These are phyloP conservation scores for Brachyptera putata DNA, from an alignment of 2,888 invertebrate genomes.

Conservation along the genomic window DNA sequence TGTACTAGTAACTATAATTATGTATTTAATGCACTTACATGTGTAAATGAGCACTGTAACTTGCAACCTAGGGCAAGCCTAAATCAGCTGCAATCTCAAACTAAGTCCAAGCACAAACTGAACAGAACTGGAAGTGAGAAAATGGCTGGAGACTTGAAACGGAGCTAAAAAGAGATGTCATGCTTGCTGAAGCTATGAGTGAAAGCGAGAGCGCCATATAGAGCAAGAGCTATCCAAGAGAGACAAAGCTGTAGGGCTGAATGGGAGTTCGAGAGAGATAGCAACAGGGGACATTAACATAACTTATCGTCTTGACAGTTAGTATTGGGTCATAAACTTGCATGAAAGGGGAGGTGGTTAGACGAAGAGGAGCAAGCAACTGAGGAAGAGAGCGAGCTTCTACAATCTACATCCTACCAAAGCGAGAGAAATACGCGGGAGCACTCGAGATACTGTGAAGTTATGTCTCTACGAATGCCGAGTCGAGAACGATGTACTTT, in stretches of 20 bases:
- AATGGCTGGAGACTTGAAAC: slow-evolving; percentile 11
- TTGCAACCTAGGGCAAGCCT: too few relatives aligned
- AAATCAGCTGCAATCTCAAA: slow-evolving; percentile 5
- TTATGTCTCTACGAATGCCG: too few relatives aligned
- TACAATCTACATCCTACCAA: too few relatives aligned
- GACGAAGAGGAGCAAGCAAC: too few relatives aligned
- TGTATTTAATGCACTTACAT: too few relatives aligned
- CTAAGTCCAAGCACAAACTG: slow-evolving; percentile 23
- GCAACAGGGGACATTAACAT: slow-evolving; percentile 46
- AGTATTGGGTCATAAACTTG: slow-evolving; percentile 35
- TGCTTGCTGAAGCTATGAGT: neutral
- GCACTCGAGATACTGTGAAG: too few relatives aligned
- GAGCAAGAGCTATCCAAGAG: slow-evolving; percentile 19
- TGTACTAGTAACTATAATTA: too few relatives aligned
- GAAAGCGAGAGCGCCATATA: neutral
- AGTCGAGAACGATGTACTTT: too few relatives aligned
- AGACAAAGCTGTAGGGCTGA: slow-evolving; percentile 9
- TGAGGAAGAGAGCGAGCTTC: too few relatives aligned
- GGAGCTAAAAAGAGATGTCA: slow-evolving; percentile 4
- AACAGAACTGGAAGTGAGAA: slow-evolving; percentile 20
- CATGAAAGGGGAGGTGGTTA: slow-evolving; percentile 20
- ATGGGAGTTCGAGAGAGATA: neutral
- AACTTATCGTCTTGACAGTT: slow-evolving; percentile 60
- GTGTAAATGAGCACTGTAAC: too few relatives aligned
- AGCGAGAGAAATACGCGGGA: too few relatives aligned